Evolutionary conservation across 2,888 invertebrate species (phyloP), one percentile per base, ranked within the genome.

Genomic region (Sminthurides aquaticus): DNA sequence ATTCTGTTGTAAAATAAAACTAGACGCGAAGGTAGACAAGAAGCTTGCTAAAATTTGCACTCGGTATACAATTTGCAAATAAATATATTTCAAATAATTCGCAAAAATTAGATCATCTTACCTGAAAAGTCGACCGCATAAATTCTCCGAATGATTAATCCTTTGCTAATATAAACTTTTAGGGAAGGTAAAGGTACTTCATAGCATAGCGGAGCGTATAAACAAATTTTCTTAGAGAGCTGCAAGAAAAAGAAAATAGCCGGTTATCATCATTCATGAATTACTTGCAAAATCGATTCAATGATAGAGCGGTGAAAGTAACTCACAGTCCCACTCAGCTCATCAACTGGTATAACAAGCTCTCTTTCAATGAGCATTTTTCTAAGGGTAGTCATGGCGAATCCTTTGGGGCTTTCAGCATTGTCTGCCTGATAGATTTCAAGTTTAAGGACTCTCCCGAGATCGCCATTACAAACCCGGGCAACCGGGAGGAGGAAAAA

Each of bases 121-220:
- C 69, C 62, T 63, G 71, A 69, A 62, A 58, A 71, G 57, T 71
- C 71, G 20, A 69, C 66, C 11, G 68, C 69, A 52, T 64, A 69
- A 54, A 71, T 64, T 29, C 68, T 59, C 29, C 66, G 48, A 48
- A 71, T 56, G 29, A 57, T 59, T 55, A 69, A 62, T 48, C 71
- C 71, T 54, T 68, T 66, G 20, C 60, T 57, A 22, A 71, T 34
- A 29, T 69, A 71, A 58, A 67, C 65, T 48, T 69, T 66, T 28
- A 69, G 62, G 11, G 69, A 65, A 57, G 68, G 67, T 27, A 69
- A 54, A 34, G 68, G 66, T 49, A 68, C 64, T 62, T 69, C 68
- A 25, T 67, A 55, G 64, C 68, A 66, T 3, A 71, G 62, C 49
- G 67, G 67, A 28, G 62, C 67, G 49, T 61, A 67, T 57, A 67